phyloP scores from a whole-genome alignment of 1,140 invertebrate genomes.

The Littorina saxatilis region DNA sequence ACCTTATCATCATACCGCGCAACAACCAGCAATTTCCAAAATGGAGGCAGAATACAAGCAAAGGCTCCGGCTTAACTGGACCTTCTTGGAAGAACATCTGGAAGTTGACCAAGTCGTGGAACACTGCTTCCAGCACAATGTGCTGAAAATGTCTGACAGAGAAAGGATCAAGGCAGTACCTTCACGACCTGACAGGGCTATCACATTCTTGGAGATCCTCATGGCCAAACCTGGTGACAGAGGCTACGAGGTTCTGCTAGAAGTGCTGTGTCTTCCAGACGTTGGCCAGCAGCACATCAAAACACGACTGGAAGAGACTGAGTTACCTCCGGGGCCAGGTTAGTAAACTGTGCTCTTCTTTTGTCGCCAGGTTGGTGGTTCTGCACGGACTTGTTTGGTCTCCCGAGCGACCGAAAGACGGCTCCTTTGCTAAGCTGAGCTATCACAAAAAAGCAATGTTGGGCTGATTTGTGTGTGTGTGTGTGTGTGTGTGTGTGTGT shows the following conservation, averaged over 20 bases:
- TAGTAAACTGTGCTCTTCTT: too few species aligned
- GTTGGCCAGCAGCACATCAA: not conserved
- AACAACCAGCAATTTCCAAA: not conserved
- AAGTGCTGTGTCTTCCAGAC: not conserved
- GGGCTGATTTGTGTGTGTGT: too few species aligned
- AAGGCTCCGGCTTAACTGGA: conserved; percentile 4
- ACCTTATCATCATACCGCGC: not conserved
- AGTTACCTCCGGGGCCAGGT: too few species aligned
- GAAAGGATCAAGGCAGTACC: conserved; percentile 7
- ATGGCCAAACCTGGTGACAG: conserved; percentile 10
- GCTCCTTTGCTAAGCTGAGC: too few species aligned
- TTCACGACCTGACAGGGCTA: conserved; percentile 14
- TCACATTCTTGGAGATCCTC: conserved; percentile 13
- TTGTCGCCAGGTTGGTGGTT: too few species aligned
- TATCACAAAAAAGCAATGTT: too few species aligned
- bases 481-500: too few species aligned
- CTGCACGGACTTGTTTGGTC: too few species aligned
- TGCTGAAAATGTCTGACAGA: not conserved
- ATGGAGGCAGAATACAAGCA: not conserved
- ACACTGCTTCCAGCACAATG: not conserved
- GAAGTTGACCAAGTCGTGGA: conserved; percentile 1
- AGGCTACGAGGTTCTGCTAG: not conserved
- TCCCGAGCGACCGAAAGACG: too few species aligned
- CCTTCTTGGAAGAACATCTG: not conserved
- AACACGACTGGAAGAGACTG: not conserved